These are phyloP conservation scores for Drosophila merina DNA, from an alignment of 2,888 invertebrate genomes.

Conservation along the genomic window DNA sequence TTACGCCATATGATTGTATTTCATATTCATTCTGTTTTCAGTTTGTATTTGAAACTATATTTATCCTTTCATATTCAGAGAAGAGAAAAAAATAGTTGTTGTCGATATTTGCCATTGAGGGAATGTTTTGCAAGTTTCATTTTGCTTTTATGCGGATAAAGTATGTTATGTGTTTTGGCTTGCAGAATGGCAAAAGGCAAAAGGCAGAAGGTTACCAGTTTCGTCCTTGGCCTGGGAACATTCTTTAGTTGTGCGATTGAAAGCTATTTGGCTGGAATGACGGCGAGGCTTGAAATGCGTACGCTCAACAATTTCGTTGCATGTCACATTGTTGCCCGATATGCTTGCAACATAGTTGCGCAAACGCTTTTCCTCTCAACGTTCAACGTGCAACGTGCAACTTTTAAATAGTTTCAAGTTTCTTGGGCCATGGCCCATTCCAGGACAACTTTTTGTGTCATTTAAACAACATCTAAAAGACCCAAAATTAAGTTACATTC, in stretches of 20 bases:
- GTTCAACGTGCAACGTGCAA: constrained; percentile 56
- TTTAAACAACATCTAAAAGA: constrained; percentile 45
- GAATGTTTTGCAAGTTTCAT: constrained; percentile 32
- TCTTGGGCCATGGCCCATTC: constrained; percentile 40
- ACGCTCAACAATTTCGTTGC: constrained; percentile 64
- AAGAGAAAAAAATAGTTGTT: constrained; percentile 18
- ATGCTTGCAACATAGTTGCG: constrained; percentile 62
- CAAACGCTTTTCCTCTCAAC: constrained; percentile 47
- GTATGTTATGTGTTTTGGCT: constrained; percentile 35
- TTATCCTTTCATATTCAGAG: constrained; percentile 28
- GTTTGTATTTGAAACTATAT: constrained; percentile 62
- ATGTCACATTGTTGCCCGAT: constrained; percentile 73
- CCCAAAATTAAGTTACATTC: not conserved
- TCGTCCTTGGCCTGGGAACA: constrained; percentile 49
- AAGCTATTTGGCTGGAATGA: constrained; percentile 52
- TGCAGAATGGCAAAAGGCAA: no score
- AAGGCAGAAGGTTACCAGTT: not conserved
- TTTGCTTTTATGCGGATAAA: not conserved
- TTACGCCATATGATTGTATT: constrained; percentile 14
- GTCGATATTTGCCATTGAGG: constrained; percentile 45
- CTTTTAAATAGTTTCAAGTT: constrained; percentile 73
- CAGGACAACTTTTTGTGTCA: constrained; percentile 53
- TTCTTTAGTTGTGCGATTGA: constrained; percentile 59
- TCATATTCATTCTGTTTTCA: constrained; percentile 26
- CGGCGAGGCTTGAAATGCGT: constrained; percentile 28